Percentiles rank a stretch among this genome's conserved stretches.
phyloP scores from a whole-genome alignment of 2,888 invertebrate species.

The Sarcophaga subvicina region DNA sequence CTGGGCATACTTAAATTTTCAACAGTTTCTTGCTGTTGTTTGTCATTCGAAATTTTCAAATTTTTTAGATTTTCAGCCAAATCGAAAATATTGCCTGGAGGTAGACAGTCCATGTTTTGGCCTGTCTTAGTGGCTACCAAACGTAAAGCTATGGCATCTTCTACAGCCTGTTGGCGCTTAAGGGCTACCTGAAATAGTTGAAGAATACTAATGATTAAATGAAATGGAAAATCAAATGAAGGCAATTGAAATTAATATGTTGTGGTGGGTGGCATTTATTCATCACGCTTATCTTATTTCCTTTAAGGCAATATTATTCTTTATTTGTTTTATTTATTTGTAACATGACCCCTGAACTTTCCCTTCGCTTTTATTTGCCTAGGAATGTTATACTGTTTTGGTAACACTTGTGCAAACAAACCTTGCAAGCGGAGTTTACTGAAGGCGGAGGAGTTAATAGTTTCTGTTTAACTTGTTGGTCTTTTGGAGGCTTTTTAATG shows the following conservation, averaged over 20 bases:
- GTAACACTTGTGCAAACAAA: constrained; percentile 67
- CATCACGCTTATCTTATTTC: background rate
- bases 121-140: constrained; percentile 93
- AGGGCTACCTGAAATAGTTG: constrained; percentile 89
- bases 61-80: constrained; percentile 86
- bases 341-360: constrained; percentile 59
- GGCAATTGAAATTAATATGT: constrained; percentile 71
- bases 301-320: background rate
- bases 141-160: constrained; percentile 97
- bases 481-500: background rate
- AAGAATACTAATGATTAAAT: constrained; percentile 7
- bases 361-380: constrained; percentile 37
- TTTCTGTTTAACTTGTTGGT: constrained; percentile 50
- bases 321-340: constrained; percentile 31
- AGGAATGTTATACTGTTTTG: constrained; percentile 53
- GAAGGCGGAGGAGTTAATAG: background rate
- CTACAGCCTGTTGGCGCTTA: constrained; percentile 97
- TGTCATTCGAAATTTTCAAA: background rate
- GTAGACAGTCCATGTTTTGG: constrained; percentile 87
- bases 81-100: constrained; percentile 95
- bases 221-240: background rate
- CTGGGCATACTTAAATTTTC: constrained; percentile 56
- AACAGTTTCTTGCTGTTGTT: constrained; percentile 40
- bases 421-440: constrained; percentile 14
- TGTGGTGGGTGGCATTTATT: no score